Percentiles rank a stretch among this genome's conserved stretches.
phyloP scores from a whole-genome alignment of 2,113 vertebrate genomes.

The Ancistrus triradiatus region DNA sequence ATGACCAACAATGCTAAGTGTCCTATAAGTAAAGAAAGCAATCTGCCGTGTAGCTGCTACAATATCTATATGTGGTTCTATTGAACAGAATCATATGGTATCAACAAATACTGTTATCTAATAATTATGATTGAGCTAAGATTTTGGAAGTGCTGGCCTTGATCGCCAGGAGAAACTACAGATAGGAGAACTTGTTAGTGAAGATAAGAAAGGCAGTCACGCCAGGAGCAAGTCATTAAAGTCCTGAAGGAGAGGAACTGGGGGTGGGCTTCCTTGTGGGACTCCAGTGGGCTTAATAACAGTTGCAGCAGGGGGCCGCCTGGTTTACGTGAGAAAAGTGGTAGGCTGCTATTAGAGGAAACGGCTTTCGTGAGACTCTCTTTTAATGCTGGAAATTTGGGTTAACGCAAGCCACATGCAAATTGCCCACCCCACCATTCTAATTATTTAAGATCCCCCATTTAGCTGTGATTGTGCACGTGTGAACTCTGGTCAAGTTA shows the following conservation, averaged over 20 bases:
- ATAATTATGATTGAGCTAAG: no score
- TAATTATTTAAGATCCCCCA: slow-evolving; percentile 24
- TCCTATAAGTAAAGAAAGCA: no score
- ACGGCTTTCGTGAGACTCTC: slow-evolving; percentile 46
- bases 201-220: neutral
- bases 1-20: no score
- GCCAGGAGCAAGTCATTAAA: slow-evolving; percentile 34
- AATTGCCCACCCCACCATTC: slow-evolving; percentile 22
- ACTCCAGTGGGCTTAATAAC: slow-evolving; percentile 43
- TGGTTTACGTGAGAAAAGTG: slow-evolving; percentile 30
- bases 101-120: no score
- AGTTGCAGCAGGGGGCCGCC: slow-evolving; percentile 36
- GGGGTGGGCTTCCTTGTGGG: neutral
- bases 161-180: no score
- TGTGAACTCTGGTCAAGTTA: slow-evolving; percentile 14
- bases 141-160: no score
- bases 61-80: no score
- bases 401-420: slow-evolving; percentile 19
- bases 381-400: slow-evolving; percentile 43
- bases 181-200: no score
- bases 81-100: no score
- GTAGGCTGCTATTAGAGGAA: slow-evolving; percentile 48
- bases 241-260: neutral
- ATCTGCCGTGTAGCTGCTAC: no score
- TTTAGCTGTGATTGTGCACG: slow-evolving; percentile 17